A percentile compares a stretch with the other conserved stretches of the same genome.
Evolutionary conservation across 2,888 invertebrate species (phyloP).

Genomic region (Synergus laeviventris): DNA sequence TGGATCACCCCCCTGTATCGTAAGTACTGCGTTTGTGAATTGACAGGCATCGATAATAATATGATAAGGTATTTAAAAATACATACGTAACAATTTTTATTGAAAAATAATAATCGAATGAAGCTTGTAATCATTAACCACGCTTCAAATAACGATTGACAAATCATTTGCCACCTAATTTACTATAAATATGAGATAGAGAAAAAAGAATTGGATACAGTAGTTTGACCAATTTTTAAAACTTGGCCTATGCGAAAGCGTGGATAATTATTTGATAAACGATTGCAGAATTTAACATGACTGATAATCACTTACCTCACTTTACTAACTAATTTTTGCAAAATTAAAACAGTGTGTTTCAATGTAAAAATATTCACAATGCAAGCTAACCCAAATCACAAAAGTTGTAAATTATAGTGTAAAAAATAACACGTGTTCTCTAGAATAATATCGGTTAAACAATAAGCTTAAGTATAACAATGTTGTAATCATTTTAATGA

Average conservation of each 20-base stretch:
- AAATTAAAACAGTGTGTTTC: background rate
- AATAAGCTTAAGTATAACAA: background rate
- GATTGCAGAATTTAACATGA: slow-evolving; percentile 6
- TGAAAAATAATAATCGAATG: background rate
- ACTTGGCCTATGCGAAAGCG: background rate
- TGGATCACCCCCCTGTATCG: background rate
- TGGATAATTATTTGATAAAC: background rate
- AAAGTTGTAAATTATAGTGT: background rate
- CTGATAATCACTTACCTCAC: background rate
- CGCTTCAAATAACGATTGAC: background rate
- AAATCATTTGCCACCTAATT: background rate
- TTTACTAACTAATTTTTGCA: background rate
- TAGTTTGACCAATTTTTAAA: slow-evolving; percentile 8
- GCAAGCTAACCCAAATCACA: background rate
- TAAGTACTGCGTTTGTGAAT: background rate
- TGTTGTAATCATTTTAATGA: background rate
- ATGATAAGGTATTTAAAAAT: background rate
- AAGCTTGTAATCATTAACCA: slow-evolving; percentile 3
- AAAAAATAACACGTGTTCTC: background rate
- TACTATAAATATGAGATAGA: background rate
- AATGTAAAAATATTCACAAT: background rate
- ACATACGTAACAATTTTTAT: background rate
- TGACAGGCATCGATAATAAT: background rate
- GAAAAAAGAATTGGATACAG: slow-evolving; percentile 24
- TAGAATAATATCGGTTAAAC: background rate